Percentiles rank a stretch among this genome's conserved stretches.
phyloP scores from a whole-genome alignment of 2,113 vertebrate species.

The Rattus rattus region DNA sequence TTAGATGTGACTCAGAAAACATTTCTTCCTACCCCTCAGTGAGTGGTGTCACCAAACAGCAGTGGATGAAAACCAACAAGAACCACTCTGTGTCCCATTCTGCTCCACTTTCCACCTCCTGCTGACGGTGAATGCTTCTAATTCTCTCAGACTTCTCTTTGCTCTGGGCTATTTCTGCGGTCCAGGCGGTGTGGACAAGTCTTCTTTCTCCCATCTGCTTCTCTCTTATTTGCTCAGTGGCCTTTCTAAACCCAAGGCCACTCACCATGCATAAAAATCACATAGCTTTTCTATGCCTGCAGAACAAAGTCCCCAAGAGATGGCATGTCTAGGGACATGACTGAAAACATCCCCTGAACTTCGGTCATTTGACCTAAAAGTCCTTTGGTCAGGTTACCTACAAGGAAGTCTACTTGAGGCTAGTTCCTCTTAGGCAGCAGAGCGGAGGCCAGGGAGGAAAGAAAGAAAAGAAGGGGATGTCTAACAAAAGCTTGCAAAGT shows the following conservation, averaged over 20 bases:
- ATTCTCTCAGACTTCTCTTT: background rate
- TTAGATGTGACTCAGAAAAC: background rate
- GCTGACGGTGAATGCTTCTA: background rate
- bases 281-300: background rate
- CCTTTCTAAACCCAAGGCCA: background rate
- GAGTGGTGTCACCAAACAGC: background rate
- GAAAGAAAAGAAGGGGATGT: background rate
- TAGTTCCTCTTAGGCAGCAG: background rate
- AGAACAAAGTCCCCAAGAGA: background rate
- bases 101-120: background rate
- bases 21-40: too few relatives aligned
- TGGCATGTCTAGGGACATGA: background rate
- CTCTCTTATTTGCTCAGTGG: background rate
- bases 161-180: background rate
- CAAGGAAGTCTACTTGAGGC: background rate
- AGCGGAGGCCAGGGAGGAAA: background rate
- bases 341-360: background rate
- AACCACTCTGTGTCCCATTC: accelerated
- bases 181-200: background rate
- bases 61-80: background rate
- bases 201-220: background rate
- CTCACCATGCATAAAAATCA: background rate
- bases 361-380: background rate
- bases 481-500: background rate
- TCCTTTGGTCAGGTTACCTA: too few relatives aligned